A percentile compares a stretch with the other conserved stretches of the same genome.
Conservation (phyloP, 2,113 vertebrate species). For the Aspiorhynchus laticeps region DNA sequence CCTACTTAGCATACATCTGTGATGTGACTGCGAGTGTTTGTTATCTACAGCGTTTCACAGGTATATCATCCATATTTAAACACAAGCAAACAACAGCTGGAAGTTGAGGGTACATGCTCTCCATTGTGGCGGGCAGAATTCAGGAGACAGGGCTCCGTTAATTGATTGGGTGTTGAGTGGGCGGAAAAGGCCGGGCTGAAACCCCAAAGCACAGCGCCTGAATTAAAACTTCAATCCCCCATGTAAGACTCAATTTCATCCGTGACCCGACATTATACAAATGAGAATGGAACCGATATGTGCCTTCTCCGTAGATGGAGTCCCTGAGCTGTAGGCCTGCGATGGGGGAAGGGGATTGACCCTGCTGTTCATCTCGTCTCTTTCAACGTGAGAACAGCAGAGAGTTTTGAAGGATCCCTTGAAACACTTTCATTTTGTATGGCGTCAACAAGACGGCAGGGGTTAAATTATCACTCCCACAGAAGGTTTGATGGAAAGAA, state of each 20-base stretch:
- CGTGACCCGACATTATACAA: conserved; percentile 65
- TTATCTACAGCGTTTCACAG: conserved; percentile 2
- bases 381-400: neutral
- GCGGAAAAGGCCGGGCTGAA: conserved; percentile 43
- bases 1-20: conserved; percentile 31
- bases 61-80: conserved; percentile 44
- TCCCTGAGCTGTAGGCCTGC: neutral
- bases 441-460: conserved; percentile 19
- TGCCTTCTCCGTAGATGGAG: conserved; percentile 16
- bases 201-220: conserved; percentile 57
- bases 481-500: neutral
- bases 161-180: conserved; percentile 59
- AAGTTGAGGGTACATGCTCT: neutral
- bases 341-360: neutral
- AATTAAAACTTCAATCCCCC: conserved; percentile 69
- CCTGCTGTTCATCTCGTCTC: neutral
- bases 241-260: conserved; percentile 65
- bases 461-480: conserved; percentile 13
- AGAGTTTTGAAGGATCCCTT: conserved; percentile 39
- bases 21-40: conserved; percentile 17
- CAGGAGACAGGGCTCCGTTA: conserved; percentile 38
- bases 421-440: conserved; percentile 41
- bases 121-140: neutral
- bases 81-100: conserved; percentile 45
- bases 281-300: conserved; percentile 52